Evolutionary conservation across 2,888 invertebrate genomes (phyloP), one percentile per base, ranked within the genome.

Genomic region (Carpatolechia fugitivella): DNA sequence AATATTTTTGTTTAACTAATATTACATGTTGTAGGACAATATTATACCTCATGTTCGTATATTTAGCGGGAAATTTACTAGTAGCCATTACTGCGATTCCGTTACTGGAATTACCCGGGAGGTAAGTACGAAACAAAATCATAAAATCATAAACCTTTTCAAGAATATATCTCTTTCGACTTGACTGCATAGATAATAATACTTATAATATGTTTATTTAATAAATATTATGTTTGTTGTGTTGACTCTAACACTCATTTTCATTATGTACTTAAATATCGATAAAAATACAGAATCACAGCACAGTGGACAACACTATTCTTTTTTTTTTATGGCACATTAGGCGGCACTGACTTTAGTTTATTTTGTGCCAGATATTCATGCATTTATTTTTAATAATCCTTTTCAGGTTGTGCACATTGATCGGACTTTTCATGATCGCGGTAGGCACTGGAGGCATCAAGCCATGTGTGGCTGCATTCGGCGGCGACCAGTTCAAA

Each of bases 391-490:
- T 11, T 29, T n/a, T 44, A 16, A n/a, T 6, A 30, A 56, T 30
- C 57, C 29, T 46, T 77, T 78, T 10, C 80, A 93, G 93, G 62
- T 66, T 84, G 52, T 91, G 94, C 58, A 93, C 94, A 0, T 79
- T 94, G 58, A 63, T 94, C 16, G 95, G 95, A 0, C 80, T 96
- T 24, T 72, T 93, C 11, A 80, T 95, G 62, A 94, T 96, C 56
- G 94, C 94, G 0, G 61, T 95, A 3, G 95, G 96, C 1, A 95
- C 95, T 0, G 96, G 96, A 0, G 96, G 96, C 3, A 96, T 96
- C 60, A 96, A 96, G 65, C 95, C 96, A 0, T 96, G 96, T 74
- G 95, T 96, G 0, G 90, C 94, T 0, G 93, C 96, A 0, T 96
- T 96, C 74, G 96, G 96, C 2, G 96, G 95, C 0, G 96, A 96